Base-by-base conservation (phyloP, 2,797 vertebrate species). In the Melanogrammus aeglefinus region DNA sequence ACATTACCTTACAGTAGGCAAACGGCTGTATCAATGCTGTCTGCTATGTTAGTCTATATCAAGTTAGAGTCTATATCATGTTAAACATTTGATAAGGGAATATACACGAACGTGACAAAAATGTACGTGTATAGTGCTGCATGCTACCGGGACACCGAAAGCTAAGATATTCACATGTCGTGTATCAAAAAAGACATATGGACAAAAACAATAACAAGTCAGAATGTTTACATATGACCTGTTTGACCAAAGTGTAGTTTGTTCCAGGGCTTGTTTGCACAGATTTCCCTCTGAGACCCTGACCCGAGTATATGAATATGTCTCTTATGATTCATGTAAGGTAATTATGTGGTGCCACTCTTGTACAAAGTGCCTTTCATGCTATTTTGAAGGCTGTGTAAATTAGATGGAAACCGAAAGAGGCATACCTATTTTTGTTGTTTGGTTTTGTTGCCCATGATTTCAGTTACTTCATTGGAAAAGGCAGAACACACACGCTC, bases 311-410 rank as follows among this genome's bases (percentile, higher is more conserved):
- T 63, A 8, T 63, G 6, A n/a, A 63, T 24, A 63, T 63, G 16
- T 63, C 57, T 8, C 57, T n/a, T 24, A 63, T 63, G 57, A 63
- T 63, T 78, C 75, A 83, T 63, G 57, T 33, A 33, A 33, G 2
- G 57, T n/a, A 63, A 63, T 63, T 24, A 63, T 63, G 57, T 63
- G 57, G 21, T 63, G 57, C 57, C n/a, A 18, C 5, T 63, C 21
- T n/a, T 8, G 21, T 63, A 63, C 57, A 63, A 63, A 63, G 57
- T 63, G 21, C 57, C 57, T 63, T 63, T 63, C 57, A 63, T 63
- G 57, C 57, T 63, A 63, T 24, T 63, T 63, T 63, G 6, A 63
- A 63, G 57, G 57, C 57, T 63, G 21, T 63, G 57, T 2, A 24
- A 63, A n/a, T 63, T n/a, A 9, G 57, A 63, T 63, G 57, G 57